These are phyloP conservation scores for Dufourea novaeangliae DNA, from an alignment of 1,140 invertebrate species.

Conservation along the genomic window DNA sequence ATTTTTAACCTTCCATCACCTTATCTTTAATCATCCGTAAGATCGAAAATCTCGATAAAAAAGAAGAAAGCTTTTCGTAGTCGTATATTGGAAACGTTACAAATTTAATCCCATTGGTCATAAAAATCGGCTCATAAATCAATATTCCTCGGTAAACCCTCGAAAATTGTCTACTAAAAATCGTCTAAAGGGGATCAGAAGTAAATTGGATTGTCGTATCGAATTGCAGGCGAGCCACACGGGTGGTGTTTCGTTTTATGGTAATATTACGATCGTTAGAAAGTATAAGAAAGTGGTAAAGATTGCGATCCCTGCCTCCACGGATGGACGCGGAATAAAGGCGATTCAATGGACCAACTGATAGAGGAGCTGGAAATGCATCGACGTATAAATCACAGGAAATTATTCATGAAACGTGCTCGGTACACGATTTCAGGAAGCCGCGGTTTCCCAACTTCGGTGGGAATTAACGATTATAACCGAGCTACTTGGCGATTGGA, in stretches of 20 bases:
- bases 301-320: not conserved
- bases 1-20: too few relatives aligned
- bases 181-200: conserved; percentile 8
- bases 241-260: conserved; percentile 37
- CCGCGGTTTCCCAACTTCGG: conserved; percentile 3
- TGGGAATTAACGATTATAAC: not conserved
- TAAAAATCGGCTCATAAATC: too few relatives aligned
- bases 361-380: not conserved
- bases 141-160: not conserved
- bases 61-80: too few relatives aligned
- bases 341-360: not conserved
- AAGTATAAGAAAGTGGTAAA: conserved; percentile 55
- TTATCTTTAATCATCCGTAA: too few relatives aligned
- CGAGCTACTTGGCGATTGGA: not conserved
- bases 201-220: not conserved
- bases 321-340: not conserved
- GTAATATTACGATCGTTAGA: conserved; percentile 56
- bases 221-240: conserved; percentile 23
- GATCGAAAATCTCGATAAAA: too few relatives aligned
- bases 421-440: not conserved
- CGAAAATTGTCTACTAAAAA: not conserved
- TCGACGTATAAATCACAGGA: not conserved
- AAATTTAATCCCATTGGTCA: too few relatives aligned
- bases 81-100: too few relatives aligned
- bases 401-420: conserved; percentile 18